Conservation (phyloP, 1,140 invertebrate genomes). For the Drosophila elegans region DNA sequence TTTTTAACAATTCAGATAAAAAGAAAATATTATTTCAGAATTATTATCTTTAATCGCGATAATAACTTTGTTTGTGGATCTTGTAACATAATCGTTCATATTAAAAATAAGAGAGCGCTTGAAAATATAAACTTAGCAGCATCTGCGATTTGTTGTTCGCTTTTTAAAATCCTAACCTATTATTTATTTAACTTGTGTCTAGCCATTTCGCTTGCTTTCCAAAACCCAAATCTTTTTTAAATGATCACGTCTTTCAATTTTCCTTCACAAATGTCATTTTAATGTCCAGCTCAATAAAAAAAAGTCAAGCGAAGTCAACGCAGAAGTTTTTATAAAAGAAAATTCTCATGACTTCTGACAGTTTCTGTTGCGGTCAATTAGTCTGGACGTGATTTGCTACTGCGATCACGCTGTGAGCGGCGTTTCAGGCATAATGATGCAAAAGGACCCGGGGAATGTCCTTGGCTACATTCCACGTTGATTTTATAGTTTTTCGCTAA, state of each 20-base stretch:
- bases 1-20: too few relatives aligned
- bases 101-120: too few relatives aligned
- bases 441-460: conserved; percentile 15
- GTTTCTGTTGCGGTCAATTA: conserved; percentile 24
- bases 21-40: too few relatives aligned
- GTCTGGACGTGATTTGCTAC: conserved; percentile 53
- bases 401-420: conserved; percentile 10
- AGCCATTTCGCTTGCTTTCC: neutral
- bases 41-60: too few relatives aligned
- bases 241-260: neutral
- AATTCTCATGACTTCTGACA: conserved; percentile 40
- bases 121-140: too few relatives aligned
- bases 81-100: too few relatives aligned
- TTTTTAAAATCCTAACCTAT: too few relatives aligned
- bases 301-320: conserved; percentile 12
- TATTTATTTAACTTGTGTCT: too few relatives aligned
- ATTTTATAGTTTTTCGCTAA: conserved; percentile 67
- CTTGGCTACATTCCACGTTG: conserved; percentile 48
- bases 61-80: too few relatives aligned
- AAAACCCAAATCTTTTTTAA: conserved; percentile 13
- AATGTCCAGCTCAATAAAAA: conserved; percentile 26
- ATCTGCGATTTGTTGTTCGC: too few relatives aligned
- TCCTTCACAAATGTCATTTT: conserved; percentile 20
- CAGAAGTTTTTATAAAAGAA: neutral
- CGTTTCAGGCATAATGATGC: conserved; percentile 27